A percentile compares a stretch with the other conserved stretches of the same genome.
These are phyloP conservation scores for Drosophila parvula DNA, from an alignment of 1,140 invertebrate species.

Conservation along the genomic window DNA sequence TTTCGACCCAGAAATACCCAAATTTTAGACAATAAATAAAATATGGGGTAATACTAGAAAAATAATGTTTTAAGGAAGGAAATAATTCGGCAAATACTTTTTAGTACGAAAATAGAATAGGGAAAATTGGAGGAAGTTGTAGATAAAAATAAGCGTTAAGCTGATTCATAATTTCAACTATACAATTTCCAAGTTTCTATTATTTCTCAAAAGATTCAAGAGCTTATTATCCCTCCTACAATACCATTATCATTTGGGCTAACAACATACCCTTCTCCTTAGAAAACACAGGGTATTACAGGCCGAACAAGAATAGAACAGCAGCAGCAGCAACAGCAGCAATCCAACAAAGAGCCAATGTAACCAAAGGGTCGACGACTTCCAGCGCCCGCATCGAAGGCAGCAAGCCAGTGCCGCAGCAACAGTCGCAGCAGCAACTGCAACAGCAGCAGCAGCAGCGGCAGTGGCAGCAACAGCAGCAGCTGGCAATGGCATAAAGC, in stretches of 20 bases:
- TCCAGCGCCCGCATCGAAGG: conserved; percentile 72
- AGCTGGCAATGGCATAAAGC: conserved; percentile 75
- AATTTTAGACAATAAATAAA: not conserved
- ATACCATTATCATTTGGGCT: too few relatives aligned
- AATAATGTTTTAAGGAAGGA: too few relatives aligned
- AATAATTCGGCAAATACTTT: too few relatives aligned
- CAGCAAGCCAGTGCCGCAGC: conserved; percentile 24
- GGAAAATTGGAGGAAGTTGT: too few relatives aligned
- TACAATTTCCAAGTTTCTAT: too few relatives aligned
- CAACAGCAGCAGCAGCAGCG: conserved; percentile 38
- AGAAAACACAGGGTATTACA: conserved; percentile 34
- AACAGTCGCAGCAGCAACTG: conserved; percentile 35
- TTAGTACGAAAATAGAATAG: too few relatives aligned
- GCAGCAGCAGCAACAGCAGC: conserved; percentile 13
- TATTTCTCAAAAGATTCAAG: not conserved
- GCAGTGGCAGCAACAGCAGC: conserved; percentile 22
- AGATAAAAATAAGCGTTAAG: too few relatives aligned
- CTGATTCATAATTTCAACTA: too few relatives aligned
- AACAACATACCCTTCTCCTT: not conserved
- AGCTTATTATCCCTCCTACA: not conserved
- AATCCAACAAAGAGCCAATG: conserved; percentile 20
- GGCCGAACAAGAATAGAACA: conserved; percentile 62
- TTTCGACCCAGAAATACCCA: conserved; percentile 31
- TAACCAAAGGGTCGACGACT: conserved; percentile 77
- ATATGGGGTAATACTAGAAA: too few relatives aligned